Evolutionary conservation across 2,888 invertebrate species (phyloP).

Genomic region (Eurytoma adleriae): DNA sequence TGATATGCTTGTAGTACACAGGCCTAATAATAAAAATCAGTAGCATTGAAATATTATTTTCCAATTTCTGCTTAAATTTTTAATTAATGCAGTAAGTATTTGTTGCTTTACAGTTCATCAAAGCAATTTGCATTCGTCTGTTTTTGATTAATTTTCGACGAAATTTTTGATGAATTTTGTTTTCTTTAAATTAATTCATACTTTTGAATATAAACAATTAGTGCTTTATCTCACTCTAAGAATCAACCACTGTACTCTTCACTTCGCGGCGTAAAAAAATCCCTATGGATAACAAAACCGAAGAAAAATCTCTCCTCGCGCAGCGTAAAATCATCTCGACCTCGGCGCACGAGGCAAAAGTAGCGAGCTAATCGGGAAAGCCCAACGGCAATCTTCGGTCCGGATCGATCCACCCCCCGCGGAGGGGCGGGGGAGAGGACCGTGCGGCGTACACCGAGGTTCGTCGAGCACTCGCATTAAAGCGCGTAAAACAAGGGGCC

Average conservation of each 20-base stretch:
- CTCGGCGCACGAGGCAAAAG: slow-evolving; percentile 50
- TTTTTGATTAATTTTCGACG: no score
- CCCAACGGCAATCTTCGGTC: slow-evolving; percentile 53
- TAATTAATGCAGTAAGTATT: neutral
- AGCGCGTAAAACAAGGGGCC: slow-evolving; percentile 25
- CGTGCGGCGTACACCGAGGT: neutral
- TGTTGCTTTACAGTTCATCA: neutral
- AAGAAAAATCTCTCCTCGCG: neutral
- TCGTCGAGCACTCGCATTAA: neutral
- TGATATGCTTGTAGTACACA: no score
- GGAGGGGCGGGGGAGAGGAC: no score
- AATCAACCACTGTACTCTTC: neutral
- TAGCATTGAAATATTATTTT: slow-evolving; percentile 5
- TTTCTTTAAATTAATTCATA: no score
- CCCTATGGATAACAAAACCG: neutral
- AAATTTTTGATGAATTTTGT: no score
- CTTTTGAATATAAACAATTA: no score
- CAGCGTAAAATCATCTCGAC: slow-evolving; percentile 17
- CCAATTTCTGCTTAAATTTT: neutral
- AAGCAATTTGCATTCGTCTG: no score
- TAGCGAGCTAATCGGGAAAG: slow-evolving; percentile 56
- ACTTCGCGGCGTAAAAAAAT: neutral
- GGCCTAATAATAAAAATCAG: no score
- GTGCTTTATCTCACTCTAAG: no score
- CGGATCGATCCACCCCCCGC: neutral